phyloP scores from a whole-genome alignment of 2,113 vertebrate species.

The Pangasianodon hypophthalmus region DNA sequence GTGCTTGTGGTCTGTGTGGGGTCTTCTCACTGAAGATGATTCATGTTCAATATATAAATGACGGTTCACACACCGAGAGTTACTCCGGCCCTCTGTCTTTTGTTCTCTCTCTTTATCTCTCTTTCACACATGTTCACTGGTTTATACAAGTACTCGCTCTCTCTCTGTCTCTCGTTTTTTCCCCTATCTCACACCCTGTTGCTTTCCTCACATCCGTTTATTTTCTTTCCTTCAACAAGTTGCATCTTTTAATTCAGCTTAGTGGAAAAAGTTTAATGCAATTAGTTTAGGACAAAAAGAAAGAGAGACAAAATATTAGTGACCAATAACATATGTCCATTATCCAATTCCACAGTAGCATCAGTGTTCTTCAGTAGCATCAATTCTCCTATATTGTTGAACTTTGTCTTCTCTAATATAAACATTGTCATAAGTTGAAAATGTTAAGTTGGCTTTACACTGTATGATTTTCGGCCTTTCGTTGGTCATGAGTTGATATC shows the following conservation, averaged over 20 bases:
- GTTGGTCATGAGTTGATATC: not conserved
- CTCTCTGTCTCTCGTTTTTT: not conserved
- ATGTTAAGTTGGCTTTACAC: not conserved
- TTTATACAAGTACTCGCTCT: not conserved
- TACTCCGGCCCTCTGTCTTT: not conserved
- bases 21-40: not conserved
- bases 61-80: not conserved
- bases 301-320: not conserved
- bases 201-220: not conserved
- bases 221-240: not conserved
- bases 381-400: not conserved
- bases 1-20: constrained; percentile 13
- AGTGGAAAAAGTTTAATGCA: not conserved
- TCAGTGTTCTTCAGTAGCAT: not conserved
- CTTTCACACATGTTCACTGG: not conserved
- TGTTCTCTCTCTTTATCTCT: constrained; percentile 10
- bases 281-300: not conserved
- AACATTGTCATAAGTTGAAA: not conserved
- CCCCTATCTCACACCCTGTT: not conserved
- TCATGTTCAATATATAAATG: constrained; percentile 8
- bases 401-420: not conserved
- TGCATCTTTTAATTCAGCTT: not conserved
- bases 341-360: not conserved
- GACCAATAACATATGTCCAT: not conserved
- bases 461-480: not conserved